These are phyloP conservation scores for Hyposmocoma kahamanoa DNA, from an alignment of 1,140 invertebrate genomes.

Conservation along the genomic window DNA sequence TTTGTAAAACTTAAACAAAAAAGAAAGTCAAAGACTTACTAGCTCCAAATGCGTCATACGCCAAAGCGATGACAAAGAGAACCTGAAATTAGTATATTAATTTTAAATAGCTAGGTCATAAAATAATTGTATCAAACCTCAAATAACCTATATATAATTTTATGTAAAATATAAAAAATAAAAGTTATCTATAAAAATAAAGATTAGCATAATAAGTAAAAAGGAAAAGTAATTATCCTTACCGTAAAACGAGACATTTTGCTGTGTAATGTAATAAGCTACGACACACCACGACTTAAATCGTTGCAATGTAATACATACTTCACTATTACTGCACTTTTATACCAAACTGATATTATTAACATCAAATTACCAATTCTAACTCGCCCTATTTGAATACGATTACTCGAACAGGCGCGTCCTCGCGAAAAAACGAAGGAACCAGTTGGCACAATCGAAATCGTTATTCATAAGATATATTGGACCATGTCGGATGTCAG, in stretches of 20 bases:
- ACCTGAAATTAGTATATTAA: constrained; percentile 58
- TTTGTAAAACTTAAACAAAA: background rate
- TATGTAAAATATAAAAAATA: too few species aligned
- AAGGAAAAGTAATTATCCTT: constrained; percentile 23
- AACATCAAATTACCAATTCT: constrained; percentile 63
- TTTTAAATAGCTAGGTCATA: too few species aligned
- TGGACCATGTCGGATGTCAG: constrained; percentile 22
- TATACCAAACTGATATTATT: constrained; percentile 63
- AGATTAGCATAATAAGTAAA: too few species aligned
- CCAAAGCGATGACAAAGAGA: constrained; percentile 60
- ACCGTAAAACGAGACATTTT: constrained; percentile 62
- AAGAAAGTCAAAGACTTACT: constrained; percentile 28
- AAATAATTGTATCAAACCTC: too few species aligned
- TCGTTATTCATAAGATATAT: constrained; percentile 4
- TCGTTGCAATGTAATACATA: constrained; percentile 37
- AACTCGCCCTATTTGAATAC: constrained; percentile 65
- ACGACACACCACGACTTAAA: constrained; percentile 36
- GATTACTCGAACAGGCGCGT: constrained; percentile 51
- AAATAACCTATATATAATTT: too few species aligned
- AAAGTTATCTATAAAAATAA: too few species aligned
- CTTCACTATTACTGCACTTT: constrained; percentile 47
- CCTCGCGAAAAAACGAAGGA: constrained; percentile 39
- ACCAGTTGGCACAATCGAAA: constrained; percentile 5
- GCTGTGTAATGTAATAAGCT: too few species aligned
- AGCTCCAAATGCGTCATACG: constrained; percentile 54